These are phyloP conservation scores for Dione juno DNA, from an alignment of 2,888 invertebrate species.

Conservation along the genomic window DNA sequence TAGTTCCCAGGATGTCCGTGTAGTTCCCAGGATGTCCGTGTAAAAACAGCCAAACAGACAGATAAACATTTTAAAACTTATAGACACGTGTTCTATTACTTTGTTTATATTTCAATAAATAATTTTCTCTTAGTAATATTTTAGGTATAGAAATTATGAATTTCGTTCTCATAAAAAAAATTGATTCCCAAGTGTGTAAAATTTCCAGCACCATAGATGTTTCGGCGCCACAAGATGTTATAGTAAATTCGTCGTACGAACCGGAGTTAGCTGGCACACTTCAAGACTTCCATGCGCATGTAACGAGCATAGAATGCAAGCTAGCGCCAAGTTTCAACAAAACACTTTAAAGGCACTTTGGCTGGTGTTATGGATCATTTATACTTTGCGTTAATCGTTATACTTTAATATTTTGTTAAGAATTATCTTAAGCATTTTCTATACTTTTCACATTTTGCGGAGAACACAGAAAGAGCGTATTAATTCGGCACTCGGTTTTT, in stretches of 20 bases:
- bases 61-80: too few relatives aligned
- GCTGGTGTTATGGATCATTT: constrained; percentile 41
- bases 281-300: constrained; percentile 38
- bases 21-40: too few relatives aligned
- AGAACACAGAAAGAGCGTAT: neutral
- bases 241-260: constrained; percentile 47
- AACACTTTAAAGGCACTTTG: constrained; percentile 51
- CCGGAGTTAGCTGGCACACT: constrained; percentile 51
- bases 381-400: constrained; percentile 32
- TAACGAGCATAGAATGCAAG: constrained; percentile 55
- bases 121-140: too few relatives aligned
- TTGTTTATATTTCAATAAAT: too few relatives aligned
- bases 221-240: constrained; percentile 39
- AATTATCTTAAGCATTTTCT: too few relatives aligned
- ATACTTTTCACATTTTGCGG: too few relatives aligned
- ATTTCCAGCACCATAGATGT: constrained; percentile 19
- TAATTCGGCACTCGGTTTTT: too few relatives aligned
- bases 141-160: neutral
- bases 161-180: constrained; percentile 4
- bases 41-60: too few relatives aligned
- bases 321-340: constrained; percentile 51
- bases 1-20: too few relatives aligned
- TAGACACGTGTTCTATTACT: too few relatives aligned
- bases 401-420: neutral
- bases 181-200: constrained; percentile 10